Base-by-base conservation (phyloP, 1,140 invertebrate genomes). In the Mesaphorura yosii region DNA sequence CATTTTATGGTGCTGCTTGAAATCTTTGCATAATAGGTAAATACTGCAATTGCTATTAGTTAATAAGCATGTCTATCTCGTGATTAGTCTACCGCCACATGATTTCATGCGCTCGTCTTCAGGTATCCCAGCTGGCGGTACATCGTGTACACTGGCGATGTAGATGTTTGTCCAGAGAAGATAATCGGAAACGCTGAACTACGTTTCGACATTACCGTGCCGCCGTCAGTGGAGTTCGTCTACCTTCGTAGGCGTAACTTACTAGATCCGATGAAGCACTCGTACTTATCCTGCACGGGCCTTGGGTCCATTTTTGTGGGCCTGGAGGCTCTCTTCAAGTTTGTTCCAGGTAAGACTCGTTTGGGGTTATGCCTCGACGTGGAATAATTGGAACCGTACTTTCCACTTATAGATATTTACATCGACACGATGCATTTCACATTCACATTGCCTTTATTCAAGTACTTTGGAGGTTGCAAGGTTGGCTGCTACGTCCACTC, bases 341-440 rank as follows among this genome's bases (percentile, higher is more conserved):
- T 82, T 38, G 78, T 82, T 65, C 86, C 86, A 68, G 82, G 80
- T 82, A 65, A 45, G 27, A n/a, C n/a, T n/a, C n/a, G n/a, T n/a
- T n/a, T n/a, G n/a, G n/a, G n/a, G n/a, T n/a, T n/a, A n/a, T n/a
- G n/a, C n/a, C n/a, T n/a, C n/a, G n/a, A n/a, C n/a, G n/a, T n/a
- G n/a, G n/a, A n/a, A n/a, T n/a, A n/a, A n/a, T n/a, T n/a, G n/a
- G n/a, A n/a, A n/a, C n/a, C n/a, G n/a, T n/a, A n/a, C n/a, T n/a
- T n/a, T n/a, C n/a, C n/a, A n/a, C n/a, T n/a, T 57, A 3, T 26
- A 79, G 89, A 96, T 73, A 75, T 98, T 51, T 95, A 82, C 66
- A 82, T 98, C 57, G 95, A 98, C 65, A 94, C 89, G 3, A 96
- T 90, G 77, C 94, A 95, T 2, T 94, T 86, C 71, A 83, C 91